Percentiles rank a stretch among this genome's conserved stretches.
These are phyloP conservation scores for Zapus hudsonius DNA, from an alignment of 2,113 vertebrate species.

Conservation along the genomic window DNA sequence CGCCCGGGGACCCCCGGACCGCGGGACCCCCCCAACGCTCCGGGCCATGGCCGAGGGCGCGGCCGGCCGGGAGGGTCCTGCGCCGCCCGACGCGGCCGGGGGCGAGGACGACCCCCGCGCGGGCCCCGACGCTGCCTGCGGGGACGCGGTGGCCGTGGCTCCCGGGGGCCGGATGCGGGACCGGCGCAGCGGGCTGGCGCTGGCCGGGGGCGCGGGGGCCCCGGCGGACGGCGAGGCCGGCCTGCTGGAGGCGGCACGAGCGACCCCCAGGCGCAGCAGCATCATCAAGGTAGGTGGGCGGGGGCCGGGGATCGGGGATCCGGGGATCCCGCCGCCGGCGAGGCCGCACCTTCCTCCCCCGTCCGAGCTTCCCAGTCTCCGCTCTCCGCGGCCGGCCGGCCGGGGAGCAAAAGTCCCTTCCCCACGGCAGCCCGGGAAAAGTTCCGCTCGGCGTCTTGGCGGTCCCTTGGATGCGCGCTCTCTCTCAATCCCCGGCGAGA, in stretches of 20 bases:
- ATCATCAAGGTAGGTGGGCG: conserved; percentile 94
- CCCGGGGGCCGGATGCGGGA: conserved; percentile 84
- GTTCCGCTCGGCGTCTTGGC: conserved; percentile 55
- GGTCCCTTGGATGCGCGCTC: neutral
- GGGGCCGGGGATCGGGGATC: no score
- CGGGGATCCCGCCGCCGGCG: no score
- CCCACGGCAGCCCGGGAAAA: conserved; percentile 38
- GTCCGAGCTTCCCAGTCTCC: conserved; percentile 56
- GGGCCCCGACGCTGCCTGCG: conserved; percentile 82
- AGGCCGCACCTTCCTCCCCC: conserved; percentile 49
- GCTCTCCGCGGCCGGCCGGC: neutral
- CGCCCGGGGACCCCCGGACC: neutral
- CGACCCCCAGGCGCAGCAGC: conserved; percentile 94
- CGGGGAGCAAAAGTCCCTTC: conserved; percentile 66
- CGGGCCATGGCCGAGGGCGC: conserved; percentile 82
- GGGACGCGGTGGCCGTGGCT: conserved; percentile 77
- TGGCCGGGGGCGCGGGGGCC: conserved; percentile 75
- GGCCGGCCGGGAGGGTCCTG: conserved; percentile 63
- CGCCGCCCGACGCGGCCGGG: conserved; percentile 75
- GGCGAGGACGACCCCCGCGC: conserved; percentile 87
- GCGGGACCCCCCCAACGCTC: neutral
- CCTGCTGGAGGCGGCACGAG: conserved; percentile 90
- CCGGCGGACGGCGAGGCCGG: conserved; percentile 86
- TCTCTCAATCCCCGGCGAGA: conserved; percentile 31
- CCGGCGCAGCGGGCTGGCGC: conserved; percentile 89